Percentiles rank a stretch among this genome's conserved stretches.
These are phyloP conservation scores for Tolmerus cingulatus DNA, from an alignment of 2,888 invertebrate species.

Conservation along the genomic window DNA sequence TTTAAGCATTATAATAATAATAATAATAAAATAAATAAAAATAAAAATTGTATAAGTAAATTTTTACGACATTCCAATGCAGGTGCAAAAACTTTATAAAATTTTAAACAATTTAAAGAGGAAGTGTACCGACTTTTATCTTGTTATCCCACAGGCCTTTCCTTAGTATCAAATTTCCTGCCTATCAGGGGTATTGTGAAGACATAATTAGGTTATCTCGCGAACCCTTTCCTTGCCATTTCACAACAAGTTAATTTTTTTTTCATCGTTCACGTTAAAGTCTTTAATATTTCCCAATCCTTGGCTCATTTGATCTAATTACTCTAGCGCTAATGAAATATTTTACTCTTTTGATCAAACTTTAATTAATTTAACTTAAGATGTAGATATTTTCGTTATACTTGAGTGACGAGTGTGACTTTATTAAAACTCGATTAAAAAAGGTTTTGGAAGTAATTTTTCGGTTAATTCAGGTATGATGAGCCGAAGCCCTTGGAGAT, in stretches of 20 bases:
- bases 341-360: background rate
- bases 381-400: background rate
- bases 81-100: background rate
- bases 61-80: background rate
- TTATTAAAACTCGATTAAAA: background rate
- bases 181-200: background rate
- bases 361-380: background rate
- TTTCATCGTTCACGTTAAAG: background rate
- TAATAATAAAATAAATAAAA: too few species aligned
- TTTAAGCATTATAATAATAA: too few species aligned
- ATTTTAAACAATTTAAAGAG: background rate
- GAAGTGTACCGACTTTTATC: background rate
- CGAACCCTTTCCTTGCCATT: background rate
- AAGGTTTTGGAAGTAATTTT: background rate
- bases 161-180: background rate
- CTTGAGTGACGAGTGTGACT: background rate
- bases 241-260: background rate
- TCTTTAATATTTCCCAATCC: background rate
- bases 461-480: background rate
- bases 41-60: too few species aligned
- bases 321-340: background rate
- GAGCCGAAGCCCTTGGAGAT: background rate
- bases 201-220: background rate
- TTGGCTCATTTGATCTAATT: background rate
- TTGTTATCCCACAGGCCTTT: background rate